phyloP scores from a whole-genome alignment of 2,113 vertebrate species.

The Mirounga angustirostris region DNA sequence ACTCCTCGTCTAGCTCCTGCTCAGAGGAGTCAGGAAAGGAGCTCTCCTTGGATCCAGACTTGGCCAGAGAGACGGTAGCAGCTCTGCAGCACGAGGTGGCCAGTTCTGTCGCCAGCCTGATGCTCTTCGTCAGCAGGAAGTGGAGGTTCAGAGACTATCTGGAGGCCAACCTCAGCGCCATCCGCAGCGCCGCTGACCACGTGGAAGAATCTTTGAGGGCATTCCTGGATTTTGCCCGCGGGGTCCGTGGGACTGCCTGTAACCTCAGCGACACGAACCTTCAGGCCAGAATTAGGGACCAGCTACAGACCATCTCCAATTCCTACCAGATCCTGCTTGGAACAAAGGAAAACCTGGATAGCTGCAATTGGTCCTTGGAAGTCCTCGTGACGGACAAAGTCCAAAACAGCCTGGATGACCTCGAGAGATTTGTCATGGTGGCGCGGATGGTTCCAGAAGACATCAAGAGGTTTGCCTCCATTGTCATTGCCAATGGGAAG shows the following conservation, averaged over 20 bases:
- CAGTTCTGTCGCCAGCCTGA: conserved; percentile 89
- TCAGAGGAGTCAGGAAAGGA: conserved; percentile 87
- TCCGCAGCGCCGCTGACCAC: conserved; percentile 88
- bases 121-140: conserved; percentile 95
- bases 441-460: conserved; percentile 95
- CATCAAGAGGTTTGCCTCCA: conserved; percentile 94
- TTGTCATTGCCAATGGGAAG: conserved; percentile 95
- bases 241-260: conserved; percentile 87
- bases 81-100: conserved; percentile 91
- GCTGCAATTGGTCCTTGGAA: conserved; percentile 89
- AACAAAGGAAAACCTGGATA: conserved; percentile 88
- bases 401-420: conserved; percentile 90
- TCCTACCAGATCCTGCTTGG: conserved; percentile 93
- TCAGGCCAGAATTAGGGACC: conserved; percentile 91
- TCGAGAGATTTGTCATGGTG: conserved; percentile 96
- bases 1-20: conserved; percentile 82
- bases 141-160: conserved; percentile 93
- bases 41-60: conserved; percentile 88
- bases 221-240: conserved; percentile 92
- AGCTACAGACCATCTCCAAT: conserved; percentile 91
- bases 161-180: conserved; percentile 90
- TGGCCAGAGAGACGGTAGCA: conserved; percentile 87
- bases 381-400: conserved; percentile 88
- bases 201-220: conserved; percentile 87
- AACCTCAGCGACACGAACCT: conserved; percentile 90